phyloP scores from a whole-genome alignment of 2,797 vertebrate species.

The Sebastes miniatus region DNA sequence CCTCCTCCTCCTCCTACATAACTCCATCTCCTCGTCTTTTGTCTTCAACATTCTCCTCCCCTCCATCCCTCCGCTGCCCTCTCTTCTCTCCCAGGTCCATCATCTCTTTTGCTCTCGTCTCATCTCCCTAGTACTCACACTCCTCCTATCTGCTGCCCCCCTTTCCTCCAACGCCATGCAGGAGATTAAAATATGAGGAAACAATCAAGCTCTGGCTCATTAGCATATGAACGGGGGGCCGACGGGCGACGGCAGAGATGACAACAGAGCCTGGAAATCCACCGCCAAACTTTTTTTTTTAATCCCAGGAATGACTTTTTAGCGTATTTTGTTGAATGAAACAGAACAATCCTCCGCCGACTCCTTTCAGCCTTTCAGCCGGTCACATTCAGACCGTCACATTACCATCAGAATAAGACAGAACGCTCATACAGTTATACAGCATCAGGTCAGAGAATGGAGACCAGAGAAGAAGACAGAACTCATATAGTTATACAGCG shows the following conservation, averaged over 20 bases:
- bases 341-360: conserved; percentile 72
- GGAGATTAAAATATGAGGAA: conserved; percentile 86
- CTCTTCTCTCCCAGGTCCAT: conserved; percentile 33
- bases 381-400: conserved; percentile 57
- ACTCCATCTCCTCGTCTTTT: conserved; percentile 18
- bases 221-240: conserved; percentile 83
- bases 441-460: too few species aligned
- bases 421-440: too few species aligned
- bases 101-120: conserved; percentile 47
- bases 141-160: conserved; percentile 31
- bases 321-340: conserved; percentile 80
- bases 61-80: conserved; percentile 28
- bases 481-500: too few species aligned
- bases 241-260: conserved; percentile 64
- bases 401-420: conserved; percentile 82
- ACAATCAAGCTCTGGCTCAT: conserved; percentile 82
- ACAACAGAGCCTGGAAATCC: conserved; percentile 78
- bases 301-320: conserved; percentile 85
- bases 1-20: conserved; percentile 30
- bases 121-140: conserved; percentile 43
- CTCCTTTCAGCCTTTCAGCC: conserved; percentile 56
- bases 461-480: conserved; percentile 34
- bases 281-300: conserved; percentile 48
- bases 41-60: conserved; percentile 15
- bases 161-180: conserved; percentile 45